Conservation (phyloP, 2,888 invertebrate species). For the Mythimna lalbum region DNA sequence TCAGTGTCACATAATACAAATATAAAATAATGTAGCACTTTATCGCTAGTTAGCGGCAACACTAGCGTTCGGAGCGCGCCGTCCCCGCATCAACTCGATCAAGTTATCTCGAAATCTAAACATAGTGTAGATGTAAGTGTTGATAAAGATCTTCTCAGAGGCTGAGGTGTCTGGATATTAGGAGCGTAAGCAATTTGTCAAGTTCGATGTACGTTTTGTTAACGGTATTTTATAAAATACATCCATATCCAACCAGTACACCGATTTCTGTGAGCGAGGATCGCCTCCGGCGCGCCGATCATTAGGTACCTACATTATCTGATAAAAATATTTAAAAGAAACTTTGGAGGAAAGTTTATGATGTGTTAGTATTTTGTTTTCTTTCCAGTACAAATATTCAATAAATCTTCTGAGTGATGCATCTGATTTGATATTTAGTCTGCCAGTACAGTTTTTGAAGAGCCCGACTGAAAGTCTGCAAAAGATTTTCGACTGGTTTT, state of each 20-base stretch:
- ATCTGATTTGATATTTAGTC: neutral
- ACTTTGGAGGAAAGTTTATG: slow-evolving; percentile 32
- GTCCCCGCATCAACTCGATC: slow-evolving; percentile 81
- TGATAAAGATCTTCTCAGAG: slow-evolving; percentile 82
- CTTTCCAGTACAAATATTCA: slow-evolving; percentile 24
- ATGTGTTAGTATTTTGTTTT: slow-evolving; percentile 32
- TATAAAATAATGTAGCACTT: slow-evolving; percentile 62
- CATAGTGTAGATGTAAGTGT: slow-evolving; percentile 82
- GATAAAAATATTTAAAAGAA: slow-evolving; percentile 53
- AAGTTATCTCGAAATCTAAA: slow-evolving; percentile 87
- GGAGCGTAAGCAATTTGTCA: slow-evolving; percentile 90
- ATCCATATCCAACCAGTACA: slow-evolving; percentile 62
- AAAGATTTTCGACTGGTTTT: neutral
- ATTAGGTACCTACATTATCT: slow-evolving; percentile 61
- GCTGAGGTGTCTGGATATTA: slow-evolving; percentile 88
- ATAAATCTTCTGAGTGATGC: slow-evolving; percentile 1
- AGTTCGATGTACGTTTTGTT: slow-evolving; percentile 85
- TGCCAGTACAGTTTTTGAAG: neutral
- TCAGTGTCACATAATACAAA: slow-evolving; percentile 55
- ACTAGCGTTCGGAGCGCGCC: slow-evolving; percentile 68
- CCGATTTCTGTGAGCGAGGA: slow-evolving; percentile 69
- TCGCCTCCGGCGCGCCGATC: slow-evolving; percentile 65
- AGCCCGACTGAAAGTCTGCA: neutral
- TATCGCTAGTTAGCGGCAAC: slow-evolving; percentile 71
- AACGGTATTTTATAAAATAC: slow-evolving; percentile 78